Percentiles rank a stretch among this genome's conserved stretches.
phyloP scores from a whole-genome alignment of 30 jellyfish, hydroid and myxozoan species.

The Pelagia noctiluca region DNA sequence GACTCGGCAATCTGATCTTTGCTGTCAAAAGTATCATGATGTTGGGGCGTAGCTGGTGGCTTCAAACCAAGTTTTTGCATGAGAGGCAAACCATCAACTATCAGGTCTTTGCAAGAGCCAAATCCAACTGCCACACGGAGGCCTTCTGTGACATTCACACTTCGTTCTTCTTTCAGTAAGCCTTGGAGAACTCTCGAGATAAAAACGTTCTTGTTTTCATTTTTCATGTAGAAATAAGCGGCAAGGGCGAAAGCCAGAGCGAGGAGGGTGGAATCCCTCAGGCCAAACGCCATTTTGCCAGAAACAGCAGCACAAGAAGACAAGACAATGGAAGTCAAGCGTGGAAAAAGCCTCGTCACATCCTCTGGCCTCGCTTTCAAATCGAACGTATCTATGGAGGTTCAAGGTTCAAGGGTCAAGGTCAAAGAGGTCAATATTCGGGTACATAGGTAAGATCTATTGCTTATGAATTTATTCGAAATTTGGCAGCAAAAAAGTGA shows the following conservation, averaged over 20 bases:
- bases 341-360: too few species aligned
- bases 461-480: too few species aligned
- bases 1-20: conserved; percentile 70
- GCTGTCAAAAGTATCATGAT: conserved; percentile 69
- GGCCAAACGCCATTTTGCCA: conserved; percentile 50
- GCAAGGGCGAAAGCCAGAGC: conserved; percentile 47
- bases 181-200: conserved; percentile 65
- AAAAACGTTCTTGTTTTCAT: conserved; percentile 22
- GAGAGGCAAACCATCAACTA: conserved; percentile 85
- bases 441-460: too few species aligned
- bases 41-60: conserved; percentile 76
- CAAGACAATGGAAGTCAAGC: not conserved
- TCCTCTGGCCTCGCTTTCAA: too few species aligned
- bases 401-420: too few species aligned
- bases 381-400: too few species aligned
- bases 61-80: conserved; percentile 42
- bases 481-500: too few species aligned
- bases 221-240: conserved; percentile 31
- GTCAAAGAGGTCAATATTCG: too few species aligned
- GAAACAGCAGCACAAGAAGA: not conserved
- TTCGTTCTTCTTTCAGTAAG: conserved; percentile 65
- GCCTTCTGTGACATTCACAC: conserved; percentile 73
- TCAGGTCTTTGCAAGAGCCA: conserved; percentile 90
- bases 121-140: conserved; percentile 89
- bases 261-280: conserved; percentile 3